Conservation (phyloP, 2,797 vertebrate species). For the Microchirus variegatus region DNA sequence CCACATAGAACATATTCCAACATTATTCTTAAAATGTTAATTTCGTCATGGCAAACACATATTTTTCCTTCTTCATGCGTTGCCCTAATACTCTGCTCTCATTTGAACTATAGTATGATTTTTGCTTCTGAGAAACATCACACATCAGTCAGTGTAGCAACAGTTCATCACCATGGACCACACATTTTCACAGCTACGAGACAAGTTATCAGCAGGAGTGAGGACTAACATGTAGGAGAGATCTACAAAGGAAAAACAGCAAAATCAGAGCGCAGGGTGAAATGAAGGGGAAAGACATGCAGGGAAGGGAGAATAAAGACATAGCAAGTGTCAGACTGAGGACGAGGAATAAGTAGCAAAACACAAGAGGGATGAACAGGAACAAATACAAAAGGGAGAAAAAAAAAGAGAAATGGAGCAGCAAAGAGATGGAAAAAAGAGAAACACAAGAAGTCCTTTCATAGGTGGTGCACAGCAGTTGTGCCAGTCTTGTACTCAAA, state of each 20-base stretch:
- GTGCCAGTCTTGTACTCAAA: constrained; percentile 30
- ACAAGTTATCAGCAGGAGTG: too few species aligned
- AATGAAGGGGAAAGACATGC: constrained; percentile 6
- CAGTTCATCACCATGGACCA: too few species aligned
- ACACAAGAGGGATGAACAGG: constrained; percentile 28
- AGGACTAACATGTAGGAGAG: too few species aligned
- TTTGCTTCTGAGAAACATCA: too few species aligned
- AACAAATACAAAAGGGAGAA: constrained; percentile 25
- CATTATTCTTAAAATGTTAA: too few species aligned
- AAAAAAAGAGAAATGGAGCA: constrained; percentile 40
- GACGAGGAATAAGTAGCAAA: constrained; percentile 14
- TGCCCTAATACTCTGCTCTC: too few species aligned
- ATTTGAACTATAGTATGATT: too few species aligned
- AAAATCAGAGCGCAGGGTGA: constrained; percentile 6
- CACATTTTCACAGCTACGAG: too few species aligned
- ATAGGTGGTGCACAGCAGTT: constrained; percentile 15
- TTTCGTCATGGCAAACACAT: too few species aligned
- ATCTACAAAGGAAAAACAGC: neutral
- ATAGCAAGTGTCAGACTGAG: constrained; percentile 8
- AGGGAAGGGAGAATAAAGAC: constrained; percentile 9
- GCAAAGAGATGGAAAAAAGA: constrained; percentile 12
- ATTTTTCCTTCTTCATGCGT: too few species aligned
- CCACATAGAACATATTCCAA: too few species aligned
- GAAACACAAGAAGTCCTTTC: constrained; percentile 23
- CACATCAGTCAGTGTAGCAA: too few species aligned